Conservation (phyloP, 2,113 vertebrate genomes). For the Sander lucioperca region DNA sequence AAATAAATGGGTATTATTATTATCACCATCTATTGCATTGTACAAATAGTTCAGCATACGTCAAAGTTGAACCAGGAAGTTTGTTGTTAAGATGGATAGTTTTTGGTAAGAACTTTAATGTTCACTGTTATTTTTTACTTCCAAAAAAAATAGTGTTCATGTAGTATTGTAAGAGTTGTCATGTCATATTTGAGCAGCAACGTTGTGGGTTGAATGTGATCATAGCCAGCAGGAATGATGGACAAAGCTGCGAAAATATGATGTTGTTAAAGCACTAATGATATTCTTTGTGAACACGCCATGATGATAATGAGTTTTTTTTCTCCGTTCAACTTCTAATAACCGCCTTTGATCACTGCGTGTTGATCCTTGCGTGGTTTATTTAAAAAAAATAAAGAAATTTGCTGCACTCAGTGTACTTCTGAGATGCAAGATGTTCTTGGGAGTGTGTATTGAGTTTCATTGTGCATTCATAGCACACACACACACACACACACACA, state of each 20-base stretch:
- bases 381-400: neutral
- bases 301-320: conserved; percentile 29
- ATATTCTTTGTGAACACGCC: conserved; percentile 9
- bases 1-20: no score
- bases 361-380: conserved; percentile 1
- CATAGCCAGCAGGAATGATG: neutral
- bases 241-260: neutral
- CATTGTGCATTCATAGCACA: conserved; percentile 2
- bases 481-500: neutral
- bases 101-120: neutral
- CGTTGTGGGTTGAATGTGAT: neutral
- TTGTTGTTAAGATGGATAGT: neutral
- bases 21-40: no score
- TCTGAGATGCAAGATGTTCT: conserved; percentile 6
- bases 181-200: neutral
- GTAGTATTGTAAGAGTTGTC: neutral
- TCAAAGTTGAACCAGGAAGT: neutral
- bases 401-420: conserved; percentile 1
- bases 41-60: neutral
- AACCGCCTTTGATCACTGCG: conserved; percentile 26
- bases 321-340: conserved; percentile 13
- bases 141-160: neutral
- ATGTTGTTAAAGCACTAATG: conserved; percentile 31
- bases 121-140: neutral
- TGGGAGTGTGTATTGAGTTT: neutral